Percentiles rank a stretch among this genome's conserved stretches.
Conservation (phyloP, 2,113 vertebrate species). For the Pachycephala philippinensis region DNA sequence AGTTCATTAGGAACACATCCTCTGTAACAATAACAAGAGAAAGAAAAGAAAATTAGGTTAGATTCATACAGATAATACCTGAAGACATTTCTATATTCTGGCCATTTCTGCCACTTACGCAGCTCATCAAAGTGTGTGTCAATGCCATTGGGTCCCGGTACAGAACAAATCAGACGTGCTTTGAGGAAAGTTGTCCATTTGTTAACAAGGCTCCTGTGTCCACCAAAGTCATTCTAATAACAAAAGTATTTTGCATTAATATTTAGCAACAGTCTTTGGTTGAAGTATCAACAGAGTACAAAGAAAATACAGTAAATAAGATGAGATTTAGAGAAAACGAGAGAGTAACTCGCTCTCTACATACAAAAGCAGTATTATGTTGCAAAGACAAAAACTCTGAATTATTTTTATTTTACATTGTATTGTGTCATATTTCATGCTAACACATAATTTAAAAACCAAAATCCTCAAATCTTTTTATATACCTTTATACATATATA, state of each 20-base stretch:
- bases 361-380: background rate
- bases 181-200: slow-evolving; percentile 99
- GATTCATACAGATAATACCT: background rate
- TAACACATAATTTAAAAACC: background rate
- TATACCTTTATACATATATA: background rate
- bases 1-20: slow-evolving; percentile 95
- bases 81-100: background rate
- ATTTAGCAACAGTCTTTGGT: background rate
- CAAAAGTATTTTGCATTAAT: background rate
- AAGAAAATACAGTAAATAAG: background rate
- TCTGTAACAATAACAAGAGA: slow-evolving; percentile 72
- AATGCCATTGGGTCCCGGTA: slow-evolving; percentile 93
- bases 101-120: slow-evolving; percentile 78
- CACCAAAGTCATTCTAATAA: slow-evolving; percentile 93
- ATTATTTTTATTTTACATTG: background rate
- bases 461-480: background rate
- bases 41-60: background rate
- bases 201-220: slow-evolving; percentile 96
- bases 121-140: slow-evolving; percentile 98
- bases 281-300: background rate
- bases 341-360: background rate
- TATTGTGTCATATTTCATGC: background rate
- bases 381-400: background rate
- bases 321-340: background rate
- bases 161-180: slow-evolving; percentile 92